These are phyloP conservation scores for Hoplias malabaricus DNA, from an alignment of 2,113 vertebrate species.

Conservation along the genomic window DNA sequence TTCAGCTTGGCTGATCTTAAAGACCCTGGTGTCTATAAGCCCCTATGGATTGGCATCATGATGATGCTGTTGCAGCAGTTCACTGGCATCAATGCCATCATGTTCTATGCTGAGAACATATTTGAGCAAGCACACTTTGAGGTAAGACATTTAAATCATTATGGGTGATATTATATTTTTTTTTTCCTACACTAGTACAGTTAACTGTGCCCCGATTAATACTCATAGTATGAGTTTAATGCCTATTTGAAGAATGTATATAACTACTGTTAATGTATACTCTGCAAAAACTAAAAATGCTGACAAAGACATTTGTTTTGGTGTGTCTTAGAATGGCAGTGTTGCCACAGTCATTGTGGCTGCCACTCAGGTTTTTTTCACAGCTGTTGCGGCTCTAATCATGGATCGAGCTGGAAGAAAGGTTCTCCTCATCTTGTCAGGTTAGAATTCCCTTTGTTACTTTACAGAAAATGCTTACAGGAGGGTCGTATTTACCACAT, in stretches of 20 bases:
- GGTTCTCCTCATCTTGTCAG: conserved; percentile 84
- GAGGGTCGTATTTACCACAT: neutral
- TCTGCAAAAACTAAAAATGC: no score
- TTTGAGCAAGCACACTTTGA: conserved; percentile 87
- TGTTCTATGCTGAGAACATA: conserved; percentile 92
- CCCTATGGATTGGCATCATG: conserved; percentile 79
- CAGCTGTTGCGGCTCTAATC: conserved; percentile 79
- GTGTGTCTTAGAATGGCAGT: conserved; percentile 77
- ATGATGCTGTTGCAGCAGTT: conserved; percentile 93
- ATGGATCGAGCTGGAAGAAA: conserved; percentile 90
- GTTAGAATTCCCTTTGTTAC: conserved; percentile 57
- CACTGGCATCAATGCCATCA: conserved; percentile 90
- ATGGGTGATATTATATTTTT: no score
- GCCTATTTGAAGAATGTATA: neutral
- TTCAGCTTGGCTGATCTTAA: conserved; percentile 76
- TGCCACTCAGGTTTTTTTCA: conserved; percentile 85
- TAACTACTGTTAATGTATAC: neutral
- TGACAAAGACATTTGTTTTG: neutral
- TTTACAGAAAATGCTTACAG: no score
- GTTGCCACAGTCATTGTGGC: conserved; percentile 83
- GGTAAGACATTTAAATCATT: conserved; percentile 63
- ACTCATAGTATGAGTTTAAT: neutral
- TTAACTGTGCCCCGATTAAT: neutral
- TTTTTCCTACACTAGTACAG: no score
- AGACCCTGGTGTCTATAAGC: conserved; percentile 83